Evolutionary conservation across 2,888 invertebrate species (phyloP), one percentile per base, ranked within the genome.

Genomic region (Chaetogeoica ovagalla): DNA sequence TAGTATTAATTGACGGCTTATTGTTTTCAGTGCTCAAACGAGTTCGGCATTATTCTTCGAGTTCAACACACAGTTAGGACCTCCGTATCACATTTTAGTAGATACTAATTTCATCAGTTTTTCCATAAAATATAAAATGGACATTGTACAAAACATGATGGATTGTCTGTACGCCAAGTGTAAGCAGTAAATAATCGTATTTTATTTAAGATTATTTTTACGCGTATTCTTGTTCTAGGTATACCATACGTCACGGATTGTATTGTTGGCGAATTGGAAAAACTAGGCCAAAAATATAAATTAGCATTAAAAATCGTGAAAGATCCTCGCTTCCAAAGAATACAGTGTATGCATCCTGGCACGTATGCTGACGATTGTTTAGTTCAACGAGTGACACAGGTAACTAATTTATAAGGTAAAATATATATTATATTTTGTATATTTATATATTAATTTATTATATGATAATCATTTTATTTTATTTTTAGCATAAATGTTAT

Each of bases 61-160:
- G 86, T 99, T 98, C 87, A 99, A 99, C 86, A 97, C 95, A 0
- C 98, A 98, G 86, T 88, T 99, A 21, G 99, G 99, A 0, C 99
- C 99, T 1, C 99, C 99, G 0, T 99, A 97, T 86, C 98, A 98
- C 85, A 91, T 99, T 62, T 88, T 99, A 21, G 86, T 98, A 7
- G 99, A 99, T 86, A 99, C 99, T 3, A 99, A 99, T 88, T 99
- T 99, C 85, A 92, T 99, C 13, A 99, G 99, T 86, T 98, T 99
- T 85, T 95, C 98, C 9, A 96, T 99, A 62, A 97, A 97, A 87
- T 97, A 96, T 86, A 98, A 98, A 88, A 88, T 99, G 83, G 99
- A 99, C 85, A 93, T 99, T 60, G 91, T 97, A 79, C 94, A 97
- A 85, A 94, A 94, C 83, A 97, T 99, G 96, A 98, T 98, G 98